phyloP scores from a whole-genome alignment of 2,113 vertebrate species.

The Marmota monax region DNA sequence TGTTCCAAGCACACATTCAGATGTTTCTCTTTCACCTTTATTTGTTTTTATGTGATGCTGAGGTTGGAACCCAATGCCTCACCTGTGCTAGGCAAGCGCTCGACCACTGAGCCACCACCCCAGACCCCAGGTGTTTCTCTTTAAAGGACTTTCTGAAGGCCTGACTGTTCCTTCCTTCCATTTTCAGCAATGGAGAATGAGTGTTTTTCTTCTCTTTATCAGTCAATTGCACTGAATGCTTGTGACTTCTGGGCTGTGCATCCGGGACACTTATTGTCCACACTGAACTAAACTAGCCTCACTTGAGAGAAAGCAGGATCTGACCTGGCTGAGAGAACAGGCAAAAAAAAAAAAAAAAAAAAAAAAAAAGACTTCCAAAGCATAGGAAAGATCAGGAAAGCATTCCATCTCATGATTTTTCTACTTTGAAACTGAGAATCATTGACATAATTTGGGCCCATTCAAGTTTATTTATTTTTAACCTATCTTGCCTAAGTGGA shows the following conservation, averaged over 20 bases:
- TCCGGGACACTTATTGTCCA: not conserved
- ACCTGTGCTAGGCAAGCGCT: too few species aligned
- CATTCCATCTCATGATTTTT: slow-evolving; percentile 68
- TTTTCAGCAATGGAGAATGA: not conserved
- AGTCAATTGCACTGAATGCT: not conserved
- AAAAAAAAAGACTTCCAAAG: not conserved
- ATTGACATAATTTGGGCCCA: slow-evolving; percentile 79
- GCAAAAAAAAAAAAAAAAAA: accelerated
- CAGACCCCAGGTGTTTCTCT: not conserved
- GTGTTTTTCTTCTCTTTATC: not conserved
- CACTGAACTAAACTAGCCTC: not conserved
- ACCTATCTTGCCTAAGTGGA: slow-evolving; percentile 77
- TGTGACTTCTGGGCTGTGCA: not conserved
- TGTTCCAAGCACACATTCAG: not conserved
- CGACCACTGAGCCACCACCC: too few species aligned
- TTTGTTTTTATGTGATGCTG: too few species aligned
- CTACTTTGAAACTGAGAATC: slow-evolving; percentile 61
- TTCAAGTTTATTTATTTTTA: slow-evolving; percentile 74
- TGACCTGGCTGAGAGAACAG: not conserved
- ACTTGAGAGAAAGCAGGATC: not conserved
- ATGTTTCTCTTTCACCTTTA: not conserved
- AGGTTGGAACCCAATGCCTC: too few species aligned
- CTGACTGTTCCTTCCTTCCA: not conserved
- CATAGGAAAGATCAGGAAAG: slow-evolving; percentile 42
- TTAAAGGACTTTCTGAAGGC: not conserved